Conservation (phyloP, 2,888 invertebrate species). For the Macrosiphum euphorbiae region DNA sequence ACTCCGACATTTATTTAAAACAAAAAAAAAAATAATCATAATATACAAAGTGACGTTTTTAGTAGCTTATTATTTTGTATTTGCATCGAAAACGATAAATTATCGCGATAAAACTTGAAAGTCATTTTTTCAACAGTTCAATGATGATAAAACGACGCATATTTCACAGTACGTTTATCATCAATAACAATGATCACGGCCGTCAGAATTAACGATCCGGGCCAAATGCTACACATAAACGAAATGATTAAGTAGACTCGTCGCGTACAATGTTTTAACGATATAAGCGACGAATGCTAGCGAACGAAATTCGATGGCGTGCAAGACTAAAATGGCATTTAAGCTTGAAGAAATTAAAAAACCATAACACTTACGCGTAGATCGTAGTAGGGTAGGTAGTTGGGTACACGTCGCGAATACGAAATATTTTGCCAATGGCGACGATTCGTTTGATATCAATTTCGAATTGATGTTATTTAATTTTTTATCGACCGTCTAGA, state of each 20-base stretch:
- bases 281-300: background rate
- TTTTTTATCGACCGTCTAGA: background rate
- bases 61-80: conserved; percentile 37
- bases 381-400: background rate
- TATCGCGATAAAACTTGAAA: conserved; percentile 15
- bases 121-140: conserved; percentile 35
- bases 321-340: background rate
- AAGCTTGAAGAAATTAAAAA: background rate
- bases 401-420: background rate
- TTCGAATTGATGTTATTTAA: background rate
- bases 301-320: background rate
- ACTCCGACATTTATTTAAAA: background rate
- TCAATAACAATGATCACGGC: conserved; percentile 9
- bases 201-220: conserved; percentile 1
- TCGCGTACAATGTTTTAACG: background rate
- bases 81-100: conserved; percentile 30
- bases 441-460: background rate
- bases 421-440: background rate
- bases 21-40: background rate
- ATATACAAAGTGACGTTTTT: conserved; percentile 5
- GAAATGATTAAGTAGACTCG: conserved; percentile 9
- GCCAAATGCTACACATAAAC: background rate
- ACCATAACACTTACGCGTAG: background rate
- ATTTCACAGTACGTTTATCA: conserved; percentile 8
- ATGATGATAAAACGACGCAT: conserved; percentile 43